Percentiles rank a stretch among this genome's conserved stretches.
These are phyloP conservation scores for Drosophila tropicalis DNA, from an alignment of 1,140 invertebrate species.

Conservation along the genomic window DNA sequence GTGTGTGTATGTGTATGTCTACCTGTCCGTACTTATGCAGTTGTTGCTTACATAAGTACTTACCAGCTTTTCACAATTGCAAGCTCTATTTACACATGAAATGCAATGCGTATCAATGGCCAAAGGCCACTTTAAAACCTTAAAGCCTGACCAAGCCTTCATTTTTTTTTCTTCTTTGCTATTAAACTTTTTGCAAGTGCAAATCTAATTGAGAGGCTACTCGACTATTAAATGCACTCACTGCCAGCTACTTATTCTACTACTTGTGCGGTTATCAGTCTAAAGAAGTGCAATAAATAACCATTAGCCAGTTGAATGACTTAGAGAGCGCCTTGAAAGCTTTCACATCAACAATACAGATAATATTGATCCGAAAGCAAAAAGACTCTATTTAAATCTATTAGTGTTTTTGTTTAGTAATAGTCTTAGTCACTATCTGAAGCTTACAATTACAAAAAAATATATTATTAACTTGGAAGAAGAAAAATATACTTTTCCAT, in stretches of 20 bases:
- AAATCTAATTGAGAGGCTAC: slow-evolving; percentile 51
- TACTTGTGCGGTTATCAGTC: slow-evolving; percentile 1
- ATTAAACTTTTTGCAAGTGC: slow-evolving; percentile 1
- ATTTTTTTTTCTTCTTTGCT: neutral
- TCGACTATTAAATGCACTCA: slow-evolving; percentile 70
- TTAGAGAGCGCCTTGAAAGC: neutral
- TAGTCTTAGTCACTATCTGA: too few species aligned
- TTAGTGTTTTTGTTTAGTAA: too few species aligned
- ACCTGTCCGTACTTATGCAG: slow-evolving; percentile 39
- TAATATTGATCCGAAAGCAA: neutral
- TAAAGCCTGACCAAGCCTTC: neutral
- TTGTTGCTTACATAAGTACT: slow-evolving; percentile 55
- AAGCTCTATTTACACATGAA: slow-evolving; percentile 54
- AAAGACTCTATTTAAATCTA: neutral
- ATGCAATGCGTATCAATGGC: slow-evolving; percentile 46
- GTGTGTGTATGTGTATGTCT: slow-evolving; percentile 23
- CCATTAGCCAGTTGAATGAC: neutral
- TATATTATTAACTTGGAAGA: too few species aligned
- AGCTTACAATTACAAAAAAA: too few species aligned
- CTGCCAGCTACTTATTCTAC: neutral
- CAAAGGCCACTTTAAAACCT: slow-evolving; percentile 34
- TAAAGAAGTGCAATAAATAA: neutral
- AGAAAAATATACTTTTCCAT: too few species aligned
- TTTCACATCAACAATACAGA: neutral
- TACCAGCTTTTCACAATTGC: slow-evolving; percentile 33